Base-by-base conservation (phyloP, 2,113 vertebrate genomes). In the Chroicocephalus ridibundus region DNA sequence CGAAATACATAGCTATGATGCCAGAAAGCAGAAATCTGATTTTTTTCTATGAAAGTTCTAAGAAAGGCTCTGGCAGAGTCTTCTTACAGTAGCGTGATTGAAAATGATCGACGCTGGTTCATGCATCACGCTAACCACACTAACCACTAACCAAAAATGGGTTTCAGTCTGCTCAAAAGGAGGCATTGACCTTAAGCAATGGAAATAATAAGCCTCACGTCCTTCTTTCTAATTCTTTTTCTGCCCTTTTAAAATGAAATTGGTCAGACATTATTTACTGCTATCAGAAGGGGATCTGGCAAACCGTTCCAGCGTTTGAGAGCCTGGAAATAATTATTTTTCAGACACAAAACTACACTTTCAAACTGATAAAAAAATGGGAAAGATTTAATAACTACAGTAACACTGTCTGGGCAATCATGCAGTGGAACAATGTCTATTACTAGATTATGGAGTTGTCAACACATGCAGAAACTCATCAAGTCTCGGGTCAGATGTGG, bases 71-170 rank as follows among this genome's bases (percentile, higher is more conserved):
- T 95, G 69, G 29, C 44, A 89, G 64, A 89, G 26, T 68, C 51
- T 87, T 2, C 61, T 79, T 55, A 85, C 47, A 96, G 81, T 76
- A 79, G 31, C 40, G 36, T 79, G 69, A 85, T 57, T 93, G 87
- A 91, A 95, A 90, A 77, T 77, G 40, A 65, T 81, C 64, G 2
- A 17, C 17, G 29, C 36, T 86, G 60, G 55, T 86, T 91, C 85
- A 70, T 93, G 81, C 83, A 64, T 93, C 74, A 91, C 44, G 15
- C 65, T 66, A 78, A 94, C 81, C 96, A 90, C 91, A 60, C 25
- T 80, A 92, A 86, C 90, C 92, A 92, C 92, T 82, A 90, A 83
- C 75, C 66, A 93, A 88, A 94, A 94, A 52, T 86, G 49, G 65
- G 47, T 79, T 80, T 85, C 81, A 88, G 34, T 66, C 54, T 95